phyloP scores from a whole-genome alignment of 2,797 vertebrate genomes.

The Schizothorax lantsangensis region DNA sequence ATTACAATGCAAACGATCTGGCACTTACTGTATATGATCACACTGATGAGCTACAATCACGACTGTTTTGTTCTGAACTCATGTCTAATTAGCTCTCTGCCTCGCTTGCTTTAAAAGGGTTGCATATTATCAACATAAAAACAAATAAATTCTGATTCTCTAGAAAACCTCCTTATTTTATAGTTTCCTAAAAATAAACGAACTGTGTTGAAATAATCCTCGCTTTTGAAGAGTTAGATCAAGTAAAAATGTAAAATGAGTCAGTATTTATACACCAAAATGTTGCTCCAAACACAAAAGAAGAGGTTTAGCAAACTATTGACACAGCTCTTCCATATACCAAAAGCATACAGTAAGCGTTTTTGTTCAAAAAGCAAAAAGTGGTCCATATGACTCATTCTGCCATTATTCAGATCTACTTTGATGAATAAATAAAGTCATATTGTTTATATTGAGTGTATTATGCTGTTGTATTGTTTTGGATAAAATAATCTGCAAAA shows the following conservation, averaged over 20 bases:
- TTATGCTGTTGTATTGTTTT: neutral
- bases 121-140: too few species aligned
- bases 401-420: neutral
- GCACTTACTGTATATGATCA: slow-evolving; percentile 65
- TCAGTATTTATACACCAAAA: neutral
- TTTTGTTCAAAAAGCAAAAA: slow-evolving; percentile 1
- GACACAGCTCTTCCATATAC: neutral
- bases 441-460: neutral
- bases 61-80: neutral
- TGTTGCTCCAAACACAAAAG: neutral
- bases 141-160: too few species aligned
- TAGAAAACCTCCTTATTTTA: neutral
- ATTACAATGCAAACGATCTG: slow-evolving; percentile 35
- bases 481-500: neutral
- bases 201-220: neutral
- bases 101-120: too few species aligned
- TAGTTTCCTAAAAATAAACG: neutral
- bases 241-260: neutral
- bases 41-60: slow-evolving; percentile 62
- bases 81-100: too few species aligned
- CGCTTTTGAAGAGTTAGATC: neutral
- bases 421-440: neutral
- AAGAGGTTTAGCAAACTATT: neutral
- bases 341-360: neutral
- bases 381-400: neutral